Base-by-base conservation (phyloP, 2,888 invertebrate genomes). In the Drosophila nr. fundita region DNA sequence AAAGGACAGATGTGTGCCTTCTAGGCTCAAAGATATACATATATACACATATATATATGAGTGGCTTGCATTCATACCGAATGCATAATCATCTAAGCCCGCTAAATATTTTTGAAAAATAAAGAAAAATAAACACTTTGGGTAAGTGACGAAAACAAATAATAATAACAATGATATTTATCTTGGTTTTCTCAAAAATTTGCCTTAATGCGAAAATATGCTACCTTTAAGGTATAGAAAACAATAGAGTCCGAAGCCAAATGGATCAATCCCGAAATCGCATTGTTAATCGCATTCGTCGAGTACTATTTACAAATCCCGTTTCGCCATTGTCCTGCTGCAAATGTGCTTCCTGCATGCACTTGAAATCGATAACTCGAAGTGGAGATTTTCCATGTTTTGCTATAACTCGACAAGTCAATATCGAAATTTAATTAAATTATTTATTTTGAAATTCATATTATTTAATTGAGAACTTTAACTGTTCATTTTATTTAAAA, bases 111-210 rank as follows among this genome's bases (percentile, higher is more conserved):
- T 80, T 73, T 38, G 38, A 57, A 55, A 48, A 63, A 60, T 29
- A 55, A 55, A 50, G 61, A 60, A 73, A 62, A 50, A 60, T 42
- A 68, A 52, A 34, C 48, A 59, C 40, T n/a, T 48, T 36, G 49
- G 27, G 24, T 42, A 65, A 65, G 66, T 60, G 78, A 50, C 30
- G 48, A 68, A 73, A 73, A 63, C 61, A 68, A 77, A 79, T 62
- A 66, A 68, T 48, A 80, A 79, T 68, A 76, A 79, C 80, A 74
- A 81, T 76, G 59, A 21, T 40, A 40, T 27, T 45, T 60, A 48
- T 30, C 21, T 34, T 48, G 52, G 53, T 34, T 42, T 65, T 49
- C 42, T 48, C 34, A 18, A 40, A 77, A 62, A 68, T 58, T 29
- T 68, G 49, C 36, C 10, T 48, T 61, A 50, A 74, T 50, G 61